Percentiles rank a stretch among this genome's conserved stretches.
phyloP scores from a whole-genome alignment of 1,140 invertebrate genomes.

The Mactra quadrangularis region DNA sequence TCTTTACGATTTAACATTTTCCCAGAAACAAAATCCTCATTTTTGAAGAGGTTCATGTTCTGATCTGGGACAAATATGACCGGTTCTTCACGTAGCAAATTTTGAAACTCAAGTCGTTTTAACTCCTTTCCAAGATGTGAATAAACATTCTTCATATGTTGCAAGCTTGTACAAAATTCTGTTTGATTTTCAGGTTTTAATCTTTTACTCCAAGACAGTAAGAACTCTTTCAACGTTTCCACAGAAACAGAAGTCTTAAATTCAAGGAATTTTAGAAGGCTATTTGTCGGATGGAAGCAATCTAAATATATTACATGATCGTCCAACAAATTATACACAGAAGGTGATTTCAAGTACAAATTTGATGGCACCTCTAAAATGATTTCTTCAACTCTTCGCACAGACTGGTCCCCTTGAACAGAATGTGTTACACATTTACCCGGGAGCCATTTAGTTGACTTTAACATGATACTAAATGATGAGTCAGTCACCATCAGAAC shows the following conservation, averaged over 20 bases:
- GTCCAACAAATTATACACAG: slow-evolving; percentile 64
- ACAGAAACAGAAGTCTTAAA: slow-evolving; percentile 67
- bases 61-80: slow-evolving; percentile 78
- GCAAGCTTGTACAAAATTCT: slow-evolving; percentile 68
- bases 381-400: slow-evolving; percentile 33
- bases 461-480: slow-evolving; percentile 35
- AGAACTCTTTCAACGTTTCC: slow-evolving; percentile 62
- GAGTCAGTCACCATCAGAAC: slow-evolving; percentile 16
- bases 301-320: slow-evolving; percentile 73
- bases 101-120: slow-evolving; percentile 69
- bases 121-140: slow-evolving; percentile 72
- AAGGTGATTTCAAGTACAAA: slow-evolving; percentile 63
- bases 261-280: slow-evolving; percentile 70
- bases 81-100: slow-evolving; percentile 75
- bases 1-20: slow-evolving; percentile 74
- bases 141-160: slow-evolving; percentile 75
- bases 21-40: slow-evolving; percentile 65
- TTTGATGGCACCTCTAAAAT: slow-evolving; percentile 61
- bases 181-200: slow-evolving; percentile 53
- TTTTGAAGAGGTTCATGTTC: neutral
- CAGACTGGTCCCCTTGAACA: slow-evolving; percentile 1
- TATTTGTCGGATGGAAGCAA: slow-evolving; percentile 42
- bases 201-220: slow-evolving; percentile 71
- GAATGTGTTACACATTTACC: slow-evolving; percentile 26
- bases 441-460: slow-evolving; percentile 73